Evolutionary conservation across 2,113 vertebrate genomes (phyloP).

Genomic region (Dicaeum eximium): DNA sequence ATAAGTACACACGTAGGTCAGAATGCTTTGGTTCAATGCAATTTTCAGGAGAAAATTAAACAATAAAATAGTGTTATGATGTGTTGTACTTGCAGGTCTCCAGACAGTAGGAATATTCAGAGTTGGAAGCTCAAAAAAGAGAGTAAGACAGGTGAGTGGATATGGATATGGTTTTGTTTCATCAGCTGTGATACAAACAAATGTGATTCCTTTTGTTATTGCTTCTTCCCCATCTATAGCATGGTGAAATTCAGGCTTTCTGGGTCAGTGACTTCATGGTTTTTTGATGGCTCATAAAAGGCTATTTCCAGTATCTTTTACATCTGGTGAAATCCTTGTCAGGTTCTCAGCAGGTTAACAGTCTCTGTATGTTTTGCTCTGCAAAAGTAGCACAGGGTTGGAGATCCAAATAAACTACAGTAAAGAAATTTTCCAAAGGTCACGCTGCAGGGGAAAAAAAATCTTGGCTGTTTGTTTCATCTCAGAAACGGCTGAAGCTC

Average conservation of each 20-base stretch:
- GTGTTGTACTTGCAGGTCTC: slow-evolving; percentile 79
- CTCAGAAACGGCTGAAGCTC: slow-evolving; percentile 34
- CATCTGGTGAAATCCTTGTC: background rate
- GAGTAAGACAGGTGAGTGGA: slow-evolving; percentile 92
- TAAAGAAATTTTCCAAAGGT: slow-evolving; percentile 46
- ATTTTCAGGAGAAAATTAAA: background rate
- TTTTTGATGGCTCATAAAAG: background rate
- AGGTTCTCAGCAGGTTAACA: slow-evolving; percentile 11
- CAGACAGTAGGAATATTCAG: slow-evolving; percentile 97
- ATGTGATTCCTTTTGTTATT: background rate
- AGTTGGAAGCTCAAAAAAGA: slow-evolving; percentile 96
- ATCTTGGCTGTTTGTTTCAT: background rate
- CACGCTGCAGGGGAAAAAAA: background rate
- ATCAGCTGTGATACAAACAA: background rate
- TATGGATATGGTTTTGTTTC: background rate
- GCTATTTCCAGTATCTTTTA: background rate
- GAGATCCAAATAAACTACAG: background rate
- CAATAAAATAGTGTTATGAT: slow-evolving; percentile 26
- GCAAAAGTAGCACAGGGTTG: background rate
- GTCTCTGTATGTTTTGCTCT: slow-evolving; percentile 9
- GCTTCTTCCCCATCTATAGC: background rate
- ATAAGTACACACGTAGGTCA: background rate
- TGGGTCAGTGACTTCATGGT: background rate
- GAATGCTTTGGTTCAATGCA: background rate
- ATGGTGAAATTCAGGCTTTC: background rate